Evolutionary conservation across 2,113 vertebrate genomes (phyloP).

Genomic region (Gnathonemus longibarbis): DNA sequence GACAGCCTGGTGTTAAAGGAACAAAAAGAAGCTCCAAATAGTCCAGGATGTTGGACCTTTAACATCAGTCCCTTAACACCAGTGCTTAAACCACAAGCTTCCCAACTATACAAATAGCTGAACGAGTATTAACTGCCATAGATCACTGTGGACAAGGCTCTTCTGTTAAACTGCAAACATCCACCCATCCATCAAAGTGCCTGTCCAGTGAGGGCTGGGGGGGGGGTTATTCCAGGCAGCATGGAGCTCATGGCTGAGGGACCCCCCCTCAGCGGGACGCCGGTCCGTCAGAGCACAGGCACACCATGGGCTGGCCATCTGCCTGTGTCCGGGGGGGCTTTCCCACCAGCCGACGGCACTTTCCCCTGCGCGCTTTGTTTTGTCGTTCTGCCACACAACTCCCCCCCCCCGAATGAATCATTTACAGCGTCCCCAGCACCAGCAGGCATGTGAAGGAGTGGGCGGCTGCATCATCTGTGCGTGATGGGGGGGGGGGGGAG

Average conservation of each 20-base stretch:
- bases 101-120: background rate
- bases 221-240: background rate
- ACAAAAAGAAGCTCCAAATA: background rate
- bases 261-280: background rate
- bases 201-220: background rate
- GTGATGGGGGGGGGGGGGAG: slow-evolving; percentile 42
- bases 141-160: background rate
- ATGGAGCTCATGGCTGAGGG: background rate
- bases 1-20: background rate
- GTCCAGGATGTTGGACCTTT: background rate
- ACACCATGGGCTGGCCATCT: slow-evolving; percentile 48
- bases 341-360: slow-evolving; percentile 50
- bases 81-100: background rate
- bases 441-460: slow-evolving; percentile 56
- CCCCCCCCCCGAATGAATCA: slow-evolving; percentile 35
- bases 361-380: slow-evolving; percentile 54
- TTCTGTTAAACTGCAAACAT: background rate
- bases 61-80: too few relatives aligned
- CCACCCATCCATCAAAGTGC: background rate
- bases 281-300: background rate
- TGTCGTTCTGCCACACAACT: slow-evolving; percentile 35
- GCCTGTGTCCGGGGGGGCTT: slow-evolving; percentile 38
- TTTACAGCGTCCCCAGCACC: slow-evolving; percentile 44
- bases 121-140: background rate
- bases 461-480: slow-evolving; percentile 58